A percentile compares a stretch with the other conserved stretches of the same genome.
phyloP scores from a whole-genome alignment of 2,888 invertebrate genomes.

The Argyra leucocephala region DNA sequence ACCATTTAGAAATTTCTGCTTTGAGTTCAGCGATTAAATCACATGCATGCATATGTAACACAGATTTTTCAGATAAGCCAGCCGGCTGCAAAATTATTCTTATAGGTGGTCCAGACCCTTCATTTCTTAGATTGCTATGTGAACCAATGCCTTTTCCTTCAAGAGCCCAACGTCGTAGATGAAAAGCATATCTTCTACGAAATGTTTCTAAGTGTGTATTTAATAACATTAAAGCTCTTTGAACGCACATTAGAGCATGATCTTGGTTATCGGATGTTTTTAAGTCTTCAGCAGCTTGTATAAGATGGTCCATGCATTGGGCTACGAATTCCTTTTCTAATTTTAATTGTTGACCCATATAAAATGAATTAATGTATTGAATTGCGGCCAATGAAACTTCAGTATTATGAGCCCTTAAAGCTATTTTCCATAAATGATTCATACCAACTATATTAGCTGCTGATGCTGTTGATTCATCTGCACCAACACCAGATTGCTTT shows the following conservation, averaged over 20 bases:
- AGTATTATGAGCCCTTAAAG: conserved; percentile 79
- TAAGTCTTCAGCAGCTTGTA: conserved; percentile 69
- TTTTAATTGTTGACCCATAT: conserved; percentile 83
- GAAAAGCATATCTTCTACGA: conserved; percentile 76
- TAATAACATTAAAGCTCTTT: conserved; percentile 74
- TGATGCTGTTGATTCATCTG: conserved; percentile 31
- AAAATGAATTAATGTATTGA: conserved; percentile 86
- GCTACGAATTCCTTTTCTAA: conserved; percentile 88
- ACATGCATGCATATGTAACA: conserved; percentile 69
- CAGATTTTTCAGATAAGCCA: conserved; percentile 74
- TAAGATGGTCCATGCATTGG: conserved; percentile 85
- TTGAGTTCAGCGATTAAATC: conserved; percentile 85
- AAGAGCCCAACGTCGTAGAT: conserved; percentile 78
- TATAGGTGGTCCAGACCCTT: conserved; percentile 55
- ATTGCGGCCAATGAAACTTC: conserved; percentile 93
- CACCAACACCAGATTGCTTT: conserved; percentile 30
- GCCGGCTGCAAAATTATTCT: conserved; percentile 80
- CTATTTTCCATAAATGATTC: conserved; percentile 92
- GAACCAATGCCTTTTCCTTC: conserved; percentile 71
- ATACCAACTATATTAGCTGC: conserved; percentile 65
- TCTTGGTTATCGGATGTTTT: conserved; percentile 50
- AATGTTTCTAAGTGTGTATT: conserved; percentile 92
- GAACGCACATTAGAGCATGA: conserved; percentile 76
- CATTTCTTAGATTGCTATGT: conserved; percentile 49
- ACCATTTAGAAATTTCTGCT: conserved; percentile 90